A percentile compares a stretch with the other conserved stretches of the same genome.
Evolutionary conservation across 2,797 vertebrate genomes (phyloP).

Genomic region (Melanotaenia maccullochi): DNA sequence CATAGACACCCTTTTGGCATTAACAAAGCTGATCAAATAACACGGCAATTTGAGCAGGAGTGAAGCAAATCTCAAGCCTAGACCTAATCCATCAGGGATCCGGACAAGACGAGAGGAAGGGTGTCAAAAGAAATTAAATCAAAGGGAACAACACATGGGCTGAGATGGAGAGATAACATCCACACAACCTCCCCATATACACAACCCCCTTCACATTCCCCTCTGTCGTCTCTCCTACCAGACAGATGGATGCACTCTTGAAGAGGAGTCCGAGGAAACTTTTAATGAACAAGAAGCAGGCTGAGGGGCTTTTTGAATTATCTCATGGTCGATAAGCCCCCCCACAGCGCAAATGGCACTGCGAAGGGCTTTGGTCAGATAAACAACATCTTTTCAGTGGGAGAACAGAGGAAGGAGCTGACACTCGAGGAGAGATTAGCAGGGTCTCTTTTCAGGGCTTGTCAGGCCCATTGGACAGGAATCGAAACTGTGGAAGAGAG

Average conservation of each 20-base stretch:
- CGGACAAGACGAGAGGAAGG: constrained; percentile 49
- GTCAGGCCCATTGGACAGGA: constrained; percentile 68
- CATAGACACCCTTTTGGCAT: constrained; percentile 57
- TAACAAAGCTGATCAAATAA: constrained; percentile 73
- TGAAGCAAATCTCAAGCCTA: constrained; percentile 54
- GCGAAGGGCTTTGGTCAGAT: constrained; percentile 75
- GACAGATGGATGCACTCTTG: constrained; percentile 77
- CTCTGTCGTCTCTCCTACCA: constrained; percentile 44
- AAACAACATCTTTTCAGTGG: constrained; percentile 76
- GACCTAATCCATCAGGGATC: constrained; percentile 66
- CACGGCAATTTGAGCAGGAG: constrained; percentile 27
- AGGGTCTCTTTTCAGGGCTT: constrained; percentile 69
- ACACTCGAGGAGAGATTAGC: constrained; percentile 78
- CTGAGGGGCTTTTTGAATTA: constrained; percentile 77
- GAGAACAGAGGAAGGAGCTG: constrained; percentile 74
- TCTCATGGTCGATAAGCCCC: constrained; percentile 78
- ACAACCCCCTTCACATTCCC: constrained; percentile 33
- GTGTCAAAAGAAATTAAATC: constrained; percentile 71
- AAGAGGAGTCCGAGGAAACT: constrained; percentile 75
- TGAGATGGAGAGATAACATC: constrained; percentile 65
- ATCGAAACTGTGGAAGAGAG: constrained; percentile 57
- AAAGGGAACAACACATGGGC: constrained; percentile 68
- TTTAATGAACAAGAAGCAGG: constrained; percentile 79
- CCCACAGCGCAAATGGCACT: constrained; percentile 70
- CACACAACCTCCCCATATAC: constrained; percentile 30